Evolutionary conservation across 2,113 vertebrate species (phyloP), one percentile per base, ranked within the genome.

Genomic region (Neolamprologus tretocephalus): DNA sequence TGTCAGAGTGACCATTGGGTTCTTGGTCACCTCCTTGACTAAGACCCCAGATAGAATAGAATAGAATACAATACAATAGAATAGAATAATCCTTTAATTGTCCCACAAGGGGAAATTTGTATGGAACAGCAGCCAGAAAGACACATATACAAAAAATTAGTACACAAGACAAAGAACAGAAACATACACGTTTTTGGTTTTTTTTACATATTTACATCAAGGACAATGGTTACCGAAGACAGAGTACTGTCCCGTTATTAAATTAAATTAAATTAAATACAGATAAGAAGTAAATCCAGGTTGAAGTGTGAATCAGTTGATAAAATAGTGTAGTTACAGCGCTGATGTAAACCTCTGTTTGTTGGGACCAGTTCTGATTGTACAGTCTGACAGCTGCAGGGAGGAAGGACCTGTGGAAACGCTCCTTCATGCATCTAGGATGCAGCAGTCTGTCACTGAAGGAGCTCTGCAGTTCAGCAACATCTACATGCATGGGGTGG

Each of bases 161-260:
- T 19, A 9, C 4, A 9, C 47, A 51, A 0, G 47, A 19, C 42
- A 1, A 2, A 2, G 6, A 47, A 47, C 14, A 16, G 8, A 49
- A 49, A 19, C 0, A 49, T 49, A 49, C 8, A 49, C 0, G 0
- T 47, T 17, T 17, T 45, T 5, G 21, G 2, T 19, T 5, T 49
- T 23, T 23, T 49, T 40, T 12, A 47, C 45, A 49, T 19, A 49
- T 17, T 49, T 19, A 49, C 16, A 49, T 17, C 1, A 47, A 47
- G 47, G 47, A 3, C 47, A 49, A 49, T 49, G 16, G 47, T 49
- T 2, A 49, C 16, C 1, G 2, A 47, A 47, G 1, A 16, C 16
- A 49, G 47, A 19, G 47, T 49, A 49, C 16, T 9, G 47, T 2
- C 0, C 16, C 0, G 0, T 49, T 19, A 49, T 49, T 49, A 49